Percentiles rank a stretch among this genome's conserved stretches.
These are phyloP conservation scores for Aproaerema taeniolella DNA, from an alignment of 2,888 invertebrate genomes.

Conservation along the genomic window DNA sequence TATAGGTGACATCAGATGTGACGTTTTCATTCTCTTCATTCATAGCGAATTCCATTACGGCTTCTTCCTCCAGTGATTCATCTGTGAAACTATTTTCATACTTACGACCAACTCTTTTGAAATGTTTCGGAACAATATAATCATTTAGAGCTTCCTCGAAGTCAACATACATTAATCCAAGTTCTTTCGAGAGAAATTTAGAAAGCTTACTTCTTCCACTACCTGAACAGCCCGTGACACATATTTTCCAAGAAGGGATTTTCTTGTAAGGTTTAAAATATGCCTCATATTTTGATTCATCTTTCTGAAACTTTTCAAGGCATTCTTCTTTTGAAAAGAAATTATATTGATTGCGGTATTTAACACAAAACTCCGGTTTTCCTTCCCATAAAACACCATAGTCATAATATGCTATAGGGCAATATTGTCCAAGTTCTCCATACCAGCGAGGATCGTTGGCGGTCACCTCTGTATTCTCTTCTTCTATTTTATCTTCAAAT, in stretches of 20 bases:
- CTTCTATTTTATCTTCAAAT: no score
- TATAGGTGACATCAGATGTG: slow-evolving; percentile 42
- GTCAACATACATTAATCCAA: slow-evolving; percentile 73
- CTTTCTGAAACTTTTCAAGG: slow-evolving; percentile 62
- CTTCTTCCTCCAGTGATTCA: slow-evolving; percentile 46
- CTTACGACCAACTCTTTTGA: slow-evolving; percentile 56
- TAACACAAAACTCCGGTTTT: slow-evolving; percentile 69
- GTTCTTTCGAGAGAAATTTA: slow-evolving; percentile 68
- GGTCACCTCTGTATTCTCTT: slow-evolving; percentile 33
- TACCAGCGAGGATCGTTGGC: slow-evolving; percentile 53
- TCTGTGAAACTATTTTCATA: slow-evolving; percentile 60
- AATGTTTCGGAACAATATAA: slow-evolving; percentile 54
- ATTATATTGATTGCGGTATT: slow-evolving; percentile 74
- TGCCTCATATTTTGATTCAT: slow-evolving; percentile 67
- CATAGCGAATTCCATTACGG: slow-evolving; percentile 46
- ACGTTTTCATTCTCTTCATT: slow-evolving; percentile 52
- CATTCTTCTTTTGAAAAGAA: slow-evolving; percentile 69
- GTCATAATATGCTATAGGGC: slow-evolving; percentile 78
- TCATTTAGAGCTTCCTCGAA: slow-evolving; percentile 55
- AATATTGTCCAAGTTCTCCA: slow-evolving; percentile 78
- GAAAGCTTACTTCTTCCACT: slow-evolving; percentile 74
- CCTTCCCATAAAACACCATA: slow-evolving; percentile 78
- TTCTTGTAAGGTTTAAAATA: slow-evolving; percentile 53
- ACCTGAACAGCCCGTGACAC: slow-evolving; percentile 74
- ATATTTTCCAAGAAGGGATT: slow-evolving; percentile 74